These are phyloP conservation scores for Callipepla squamata DNA, from an alignment of 2,113 vertebrate species.

Conservation along the genomic window DNA sequence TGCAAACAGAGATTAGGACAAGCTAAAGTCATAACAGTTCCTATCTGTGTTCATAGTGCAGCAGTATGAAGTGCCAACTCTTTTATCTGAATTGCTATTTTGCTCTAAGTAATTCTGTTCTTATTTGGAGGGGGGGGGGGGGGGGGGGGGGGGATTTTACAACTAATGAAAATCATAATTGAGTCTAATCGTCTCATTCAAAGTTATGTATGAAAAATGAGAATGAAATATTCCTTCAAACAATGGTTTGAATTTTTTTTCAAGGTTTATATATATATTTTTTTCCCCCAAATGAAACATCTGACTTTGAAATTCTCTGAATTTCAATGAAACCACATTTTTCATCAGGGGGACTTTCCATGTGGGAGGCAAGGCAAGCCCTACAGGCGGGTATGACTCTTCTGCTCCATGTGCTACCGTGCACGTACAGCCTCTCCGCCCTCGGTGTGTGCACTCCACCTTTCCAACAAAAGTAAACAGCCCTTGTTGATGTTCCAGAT, in stretches of 20 bases:
- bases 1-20: background rate
- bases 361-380: background rate
- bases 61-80: background rate
- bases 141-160: fast-evolving
- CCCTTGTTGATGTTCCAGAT: background rate
- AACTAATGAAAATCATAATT: background rate
- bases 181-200: background rate
- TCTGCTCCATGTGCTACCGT: background rate
- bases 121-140: background rate
- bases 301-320: background rate
- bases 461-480: constrained; percentile 3
- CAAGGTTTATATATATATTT: background rate
- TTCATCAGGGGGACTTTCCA: background rate
- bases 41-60: background rate
- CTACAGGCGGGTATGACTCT: constrained; percentile 2
- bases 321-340: background rate
- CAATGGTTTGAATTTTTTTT: background rate
- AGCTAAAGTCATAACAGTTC: background rate
- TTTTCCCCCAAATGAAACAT: background rate
- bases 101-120: background rate
- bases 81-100: background rate
- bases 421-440: constrained; percentile 15
- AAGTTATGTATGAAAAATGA: background rate
- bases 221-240: background rate
- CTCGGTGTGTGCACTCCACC: background rate